phyloP scores from a whole-genome alignment of 2,797 vertebrate genomes.

The Phyllotis vaccarum region DNA sequence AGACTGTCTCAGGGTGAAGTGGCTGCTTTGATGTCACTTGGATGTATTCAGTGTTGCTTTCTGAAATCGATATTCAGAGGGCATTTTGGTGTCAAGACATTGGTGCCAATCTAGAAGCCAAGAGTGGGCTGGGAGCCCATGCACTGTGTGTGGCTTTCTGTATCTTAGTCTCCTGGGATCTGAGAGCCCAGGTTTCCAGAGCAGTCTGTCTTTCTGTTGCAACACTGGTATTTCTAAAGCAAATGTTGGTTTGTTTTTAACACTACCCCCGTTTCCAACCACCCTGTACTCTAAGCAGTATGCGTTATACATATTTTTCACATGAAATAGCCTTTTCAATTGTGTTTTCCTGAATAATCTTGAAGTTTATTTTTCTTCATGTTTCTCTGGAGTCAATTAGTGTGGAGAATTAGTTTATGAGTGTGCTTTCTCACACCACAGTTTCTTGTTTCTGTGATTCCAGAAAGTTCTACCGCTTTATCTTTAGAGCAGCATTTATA shows the following conservation, averaged over 20 bases:
- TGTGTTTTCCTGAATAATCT: neutral
- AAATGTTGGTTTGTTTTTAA: neutral
- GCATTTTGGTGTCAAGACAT: neutral
- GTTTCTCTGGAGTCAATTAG: constrained; percentile 4
- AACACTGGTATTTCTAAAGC: neutral
- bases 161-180: neutral
- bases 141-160: neutral
- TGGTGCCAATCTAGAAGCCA: neutral
- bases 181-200: neutral
- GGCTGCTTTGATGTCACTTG: neutral
- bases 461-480: neutral
- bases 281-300: neutral
- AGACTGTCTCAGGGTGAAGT: neutral
- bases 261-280: neutral
- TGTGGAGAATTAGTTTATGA: neutral
- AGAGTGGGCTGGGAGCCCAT: neutral
- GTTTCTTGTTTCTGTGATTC: constrained; percentile 49
- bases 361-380: neutral
- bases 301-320: neutral
- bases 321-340: neutral
- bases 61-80: neutral
- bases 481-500: constrained; percentile 9
- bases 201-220: neutral
- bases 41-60: neutral
- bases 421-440: neutral